Base-by-base conservation (phyloP, 2,113 vertebrate species). In the Ctenodactylus gundi region DNA sequence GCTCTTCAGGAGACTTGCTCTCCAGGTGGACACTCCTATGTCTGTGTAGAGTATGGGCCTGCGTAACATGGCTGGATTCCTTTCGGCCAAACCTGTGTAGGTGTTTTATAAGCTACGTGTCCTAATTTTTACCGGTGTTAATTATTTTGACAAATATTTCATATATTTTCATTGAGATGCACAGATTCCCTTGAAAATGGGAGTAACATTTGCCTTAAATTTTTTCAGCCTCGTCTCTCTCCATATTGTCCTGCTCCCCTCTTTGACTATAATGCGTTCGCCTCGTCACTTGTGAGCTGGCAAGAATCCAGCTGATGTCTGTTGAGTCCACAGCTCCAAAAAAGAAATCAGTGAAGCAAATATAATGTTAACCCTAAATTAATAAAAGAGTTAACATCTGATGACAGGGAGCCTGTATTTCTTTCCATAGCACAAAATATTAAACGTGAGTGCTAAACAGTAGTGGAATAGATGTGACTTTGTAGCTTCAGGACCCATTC, bases 381-480 rank as follows among this genome's bases (percentile, higher is more conserved):
- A 98, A 98, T 98, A 98, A 98, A 98, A 97, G 97, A 80, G 92
- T 98, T 98, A 97, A 98, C 96, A 97, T 97, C 94, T 92, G 95
- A 81, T 57, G 62, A 96, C 55, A 73, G 67, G 2, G 97, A 83
- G 82, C 89, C 90, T 92, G 87, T 98, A 78, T 93, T 94, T 97
- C 94, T 92, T 98, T 97, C 29, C 34, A 89, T 67, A 67, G 64
- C 76, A 73, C 53, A 53, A 84, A 58, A 75, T 51, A 20, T 70
- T 51, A 46, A 65, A 10, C 51, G 0, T 41, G 0, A 5, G 23
- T 60, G 21, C 72, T 70, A 41, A 60, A 2, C 34, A 1, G 7
- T 4, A 20, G 44, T 65, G n/a, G 70, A 78, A 39, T 20, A 17
- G 8, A 86, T 15, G 8, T 78, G 0, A 12, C 58, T 91, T 80